These are phyloP conservation scores for Chymomyza amoena DNA, from an alignment of 2,888 invertebrate species.

Conservation along the genomic window DNA sequence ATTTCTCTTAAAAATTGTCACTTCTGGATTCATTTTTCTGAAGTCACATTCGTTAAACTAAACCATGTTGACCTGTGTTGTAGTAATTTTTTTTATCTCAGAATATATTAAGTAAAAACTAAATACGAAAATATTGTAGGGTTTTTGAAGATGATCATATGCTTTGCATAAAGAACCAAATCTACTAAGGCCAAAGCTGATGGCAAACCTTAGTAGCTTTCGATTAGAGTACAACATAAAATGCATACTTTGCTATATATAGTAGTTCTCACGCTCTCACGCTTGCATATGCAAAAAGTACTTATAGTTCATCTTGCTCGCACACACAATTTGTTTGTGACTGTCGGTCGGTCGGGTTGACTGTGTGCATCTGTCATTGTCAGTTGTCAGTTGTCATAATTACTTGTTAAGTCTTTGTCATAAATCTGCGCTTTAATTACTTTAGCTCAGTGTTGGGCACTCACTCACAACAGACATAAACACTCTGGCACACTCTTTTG, in stretches of 20 bases:
- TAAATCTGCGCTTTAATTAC: slow-evolving; percentile 67
- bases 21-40: too few relatives aligned
- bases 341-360: background rate
- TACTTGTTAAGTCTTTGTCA: slow-evolving; percentile 60
- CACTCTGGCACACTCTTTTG: background rate
- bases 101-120: too few relatives aligned
- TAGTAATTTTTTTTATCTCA: too few relatives aligned
- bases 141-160: too few relatives aligned
- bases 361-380: slow-evolving; percentile 18
- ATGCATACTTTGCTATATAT: background rate
- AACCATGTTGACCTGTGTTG: too few relatives aligned
- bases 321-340: slow-evolving; percentile 8
- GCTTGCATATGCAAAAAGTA: slow-evolving; percentile 6
- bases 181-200: too few relatives aligned
- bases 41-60: too few relatives aligned
- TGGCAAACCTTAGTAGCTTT: background rate
- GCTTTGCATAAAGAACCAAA: too few relatives aligned
- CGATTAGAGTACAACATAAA: background rate
- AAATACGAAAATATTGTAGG: too few relatives aligned
- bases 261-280: slow-evolving; percentile 1
- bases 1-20: too few relatives aligned
- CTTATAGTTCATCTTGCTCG: background rate
- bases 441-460: slow-evolving; percentile 19
- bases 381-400: slow-evolving; percentile 52
- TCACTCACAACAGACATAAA: background rate